These are phyloP conservation scores for Tyrophagus putrescentiae DNA, from an alignment of 1,140 invertebrate species.

Conservation along the genomic window DNA sequence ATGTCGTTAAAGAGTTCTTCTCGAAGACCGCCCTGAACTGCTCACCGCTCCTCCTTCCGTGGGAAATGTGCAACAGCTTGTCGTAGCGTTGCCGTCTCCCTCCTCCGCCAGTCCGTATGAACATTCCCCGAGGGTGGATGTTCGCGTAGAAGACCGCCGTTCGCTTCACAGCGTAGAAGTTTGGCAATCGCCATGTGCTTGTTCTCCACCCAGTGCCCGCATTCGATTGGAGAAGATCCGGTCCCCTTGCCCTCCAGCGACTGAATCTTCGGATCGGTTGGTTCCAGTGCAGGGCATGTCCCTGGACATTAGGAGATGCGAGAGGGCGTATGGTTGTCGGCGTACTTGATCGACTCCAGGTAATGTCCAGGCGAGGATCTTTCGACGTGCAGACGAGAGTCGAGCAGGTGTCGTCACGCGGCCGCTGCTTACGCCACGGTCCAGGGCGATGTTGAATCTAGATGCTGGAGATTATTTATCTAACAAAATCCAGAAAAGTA, in stretches of 20 bases:
- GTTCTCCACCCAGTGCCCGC: conserved; percentile 15
- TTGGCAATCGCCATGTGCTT: not conserved
- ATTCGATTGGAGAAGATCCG: conserved; percentile 16
- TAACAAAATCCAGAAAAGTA: not conserved
- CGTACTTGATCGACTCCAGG: conserved; percentile 11
- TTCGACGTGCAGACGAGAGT: not conserved
- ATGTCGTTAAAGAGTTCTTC: not conserved
- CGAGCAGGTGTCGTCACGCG: conserved; percentile 6
- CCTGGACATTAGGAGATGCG: not conserved
- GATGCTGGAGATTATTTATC: not conserved
- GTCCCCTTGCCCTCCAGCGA: conserved; percentile 4
- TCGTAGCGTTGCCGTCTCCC: not conserved
- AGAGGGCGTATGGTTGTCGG: not conserved
- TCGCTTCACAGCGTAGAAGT: conserved; percentile 7
- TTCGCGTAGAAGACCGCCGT: conserved; percentile 1
- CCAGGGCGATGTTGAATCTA: conserved; percentile 17
- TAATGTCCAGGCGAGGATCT: conserved; percentile 11
- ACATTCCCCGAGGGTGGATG: conserved; percentile 15
- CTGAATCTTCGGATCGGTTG: not conserved
- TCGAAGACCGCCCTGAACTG: not conserved
- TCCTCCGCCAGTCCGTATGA: not conserved
- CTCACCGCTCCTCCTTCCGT: conserved; percentile 6
- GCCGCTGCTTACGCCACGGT: conserved; percentile 13
- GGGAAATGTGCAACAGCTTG: conserved; percentile 4
- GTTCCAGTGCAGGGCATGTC: conserved; percentile 5